These are phyloP conservation scores for Lutjanus erythropterus DNA, from an alignment of 2,113 vertebrate species.

Conservation along the genomic window DNA sequence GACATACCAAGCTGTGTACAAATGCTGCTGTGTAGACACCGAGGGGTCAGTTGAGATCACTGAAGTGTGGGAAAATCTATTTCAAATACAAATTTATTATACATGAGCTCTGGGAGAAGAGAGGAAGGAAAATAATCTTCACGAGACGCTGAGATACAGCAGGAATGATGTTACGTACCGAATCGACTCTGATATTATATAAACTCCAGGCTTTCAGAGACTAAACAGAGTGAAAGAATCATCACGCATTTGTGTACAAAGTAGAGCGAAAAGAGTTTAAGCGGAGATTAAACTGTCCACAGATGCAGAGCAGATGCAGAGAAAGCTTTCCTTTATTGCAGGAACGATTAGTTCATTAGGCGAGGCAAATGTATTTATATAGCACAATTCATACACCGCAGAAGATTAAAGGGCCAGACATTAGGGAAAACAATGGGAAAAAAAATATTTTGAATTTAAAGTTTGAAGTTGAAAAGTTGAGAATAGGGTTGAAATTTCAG, in stretches of 20 bases:
- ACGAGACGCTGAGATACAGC: neutral
- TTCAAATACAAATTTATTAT: neutral
- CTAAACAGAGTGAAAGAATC: neutral
- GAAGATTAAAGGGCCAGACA: too few relatives aligned
- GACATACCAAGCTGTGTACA: slow-evolving; percentile 11
- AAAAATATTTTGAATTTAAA: too few relatives aligned
- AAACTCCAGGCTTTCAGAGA: neutral
- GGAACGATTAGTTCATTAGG: neutral
- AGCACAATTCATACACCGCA: neutral
- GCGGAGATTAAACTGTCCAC: neutral
- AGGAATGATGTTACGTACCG: neutral
- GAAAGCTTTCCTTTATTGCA: neutral
- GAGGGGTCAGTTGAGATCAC: slow-evolving; percentile 14
- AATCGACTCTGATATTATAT: too few relatives aligned
- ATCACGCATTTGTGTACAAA: too few relatives aligned
- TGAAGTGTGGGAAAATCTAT: slow-evolving; percentile 18
- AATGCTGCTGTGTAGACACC: neutral
- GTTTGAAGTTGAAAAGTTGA: too few relatives aligned
- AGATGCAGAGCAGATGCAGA: neutral
- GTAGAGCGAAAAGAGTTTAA: neutral
- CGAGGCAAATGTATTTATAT: neutral
- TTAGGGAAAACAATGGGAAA: too few relatives aligned
- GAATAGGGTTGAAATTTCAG: too few relatives aligned
- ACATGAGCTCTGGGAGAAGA: neutral
- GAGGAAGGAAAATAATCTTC: neutral